Percentiles rank a stretch among this genome's conserved stretches.
Evolutionary conservation across 2,888 invertebrate species (phyloP).

Genomic region (Liopterus haemorrhoidalis): DNA sequence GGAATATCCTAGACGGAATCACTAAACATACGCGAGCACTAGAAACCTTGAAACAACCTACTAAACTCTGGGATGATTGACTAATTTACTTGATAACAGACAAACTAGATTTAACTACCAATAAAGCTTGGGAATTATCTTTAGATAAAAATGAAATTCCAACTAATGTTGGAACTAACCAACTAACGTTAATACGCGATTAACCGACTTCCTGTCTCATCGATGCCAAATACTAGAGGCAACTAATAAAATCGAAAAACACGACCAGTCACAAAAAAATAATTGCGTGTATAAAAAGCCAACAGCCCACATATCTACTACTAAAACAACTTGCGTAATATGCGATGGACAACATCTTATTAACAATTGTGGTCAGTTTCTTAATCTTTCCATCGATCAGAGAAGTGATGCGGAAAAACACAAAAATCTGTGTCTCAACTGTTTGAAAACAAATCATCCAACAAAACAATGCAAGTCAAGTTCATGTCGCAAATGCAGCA

Average conservation of each 20-base stretch:
- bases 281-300: no score
- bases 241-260: no score
- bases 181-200: no score
- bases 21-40: constrained; percentile 12
- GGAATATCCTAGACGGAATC: constrained; percentile 11
- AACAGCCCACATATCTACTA: no score
- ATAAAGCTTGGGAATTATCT: constrained; percentile 29
- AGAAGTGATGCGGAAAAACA: neutral
- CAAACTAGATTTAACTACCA: constrained; percentile 30
- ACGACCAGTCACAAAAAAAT: no score
- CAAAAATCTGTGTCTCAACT: constrained; percentile 7
- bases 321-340: neutral
- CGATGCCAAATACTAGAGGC: constrained; percentile 9
- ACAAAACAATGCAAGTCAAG: constrained; percentile 5
- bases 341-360: constrained; percentile 9
- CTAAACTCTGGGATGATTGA: constrained; percentile 29
- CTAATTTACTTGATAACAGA: constrained; percentile 29
- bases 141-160: neutral
- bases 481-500: constrained; percentile 3
- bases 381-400: neutral
- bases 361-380: constrained; percentile 1
- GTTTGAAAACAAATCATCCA: constrained; percentile 5
- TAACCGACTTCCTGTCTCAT: neutral
- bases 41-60: constrained; percentile 26
- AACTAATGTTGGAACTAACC: neutral